Base-by-base conservation (phyloP, 2,888 invertebrate species). In the Drosophila borealis region DNA sequence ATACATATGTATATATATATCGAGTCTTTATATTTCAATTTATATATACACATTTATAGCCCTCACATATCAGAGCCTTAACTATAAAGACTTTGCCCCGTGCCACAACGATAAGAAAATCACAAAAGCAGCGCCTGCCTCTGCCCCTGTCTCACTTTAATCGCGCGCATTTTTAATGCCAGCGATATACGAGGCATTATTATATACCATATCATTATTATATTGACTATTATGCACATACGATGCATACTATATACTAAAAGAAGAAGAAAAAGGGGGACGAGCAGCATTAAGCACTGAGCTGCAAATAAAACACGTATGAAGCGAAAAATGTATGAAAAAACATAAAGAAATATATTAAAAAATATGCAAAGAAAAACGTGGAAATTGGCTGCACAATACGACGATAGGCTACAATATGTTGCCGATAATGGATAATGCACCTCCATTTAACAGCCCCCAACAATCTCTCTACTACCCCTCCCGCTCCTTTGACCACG, bases 391-490 rank as follows among this genome's bases (percentile, higher is more conserved):
- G 42, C 57, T 70, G 46, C 64, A 70, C 36, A 57, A 74, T 49
- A 44, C 70, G 65, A 19, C 65, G 49, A 65, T 57, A 55, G 41
- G 57, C 62, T 42, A 59, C 75, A 76, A 73, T 73, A 73, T 74
- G 69, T 54, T 65, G 49, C 36, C 64, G 76, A 75, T 75, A 75
- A 75, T 75, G 67, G 60, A 75, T 71, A 75, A 75, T 64, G 67
- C 51, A 44, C 39, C 49, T 39, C 68, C 42, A 53, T 44, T 66
- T 36, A 29, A 53, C 41, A 36, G 57, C 51, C 41, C 13, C 17
- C 21, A 29, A 14, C n/a, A 9, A 4, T 5, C 19, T 19, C 3
- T 5, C 17, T 10, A 17, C 8, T 25, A 11, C 2, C 8, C 2
- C n/a, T 19, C 5, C 9, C 13, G 1, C 8, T n/a, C 14, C 10